Evolutionary conservation across 2,797 vertebrate genomes (phyloP).

Genomic region (Microcaecilia unicolor): DNA sequence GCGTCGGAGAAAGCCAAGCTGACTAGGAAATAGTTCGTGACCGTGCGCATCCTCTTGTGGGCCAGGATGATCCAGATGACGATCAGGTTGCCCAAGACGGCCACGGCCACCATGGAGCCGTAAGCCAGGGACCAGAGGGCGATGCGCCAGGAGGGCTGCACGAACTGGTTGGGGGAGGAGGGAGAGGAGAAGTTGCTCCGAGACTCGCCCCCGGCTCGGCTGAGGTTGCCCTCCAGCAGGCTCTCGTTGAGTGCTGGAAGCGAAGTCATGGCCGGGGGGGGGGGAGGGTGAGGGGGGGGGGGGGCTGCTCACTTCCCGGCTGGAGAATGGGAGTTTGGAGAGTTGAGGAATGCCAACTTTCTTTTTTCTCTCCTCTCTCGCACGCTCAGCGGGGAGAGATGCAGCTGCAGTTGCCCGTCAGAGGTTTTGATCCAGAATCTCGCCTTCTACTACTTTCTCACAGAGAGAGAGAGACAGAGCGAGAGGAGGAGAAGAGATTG

Average conservation of each 20-base stretch:
- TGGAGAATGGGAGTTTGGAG: not conserved
- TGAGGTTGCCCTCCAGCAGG: not conserved
- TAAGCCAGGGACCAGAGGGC: conserved; percentile 85
- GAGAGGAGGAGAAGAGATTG: not conserved
- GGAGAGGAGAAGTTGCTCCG: conserved; percentile 12
- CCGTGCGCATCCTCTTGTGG: conserved; percentile 86
- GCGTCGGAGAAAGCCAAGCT: conserved; percentile 86
- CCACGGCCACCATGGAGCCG: conserved; percentile 70
- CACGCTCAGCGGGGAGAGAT: not conserved
- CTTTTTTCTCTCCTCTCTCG: not conserved
- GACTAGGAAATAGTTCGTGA: conserved; percentile 88
- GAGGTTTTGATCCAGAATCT: no score
- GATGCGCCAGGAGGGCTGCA: conserved; percentile 83
- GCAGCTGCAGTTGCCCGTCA: conserved; percentile 9
- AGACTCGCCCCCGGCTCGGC: not conserved
- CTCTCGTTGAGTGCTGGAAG: conserved; percentile 6
- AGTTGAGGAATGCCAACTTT: not conserved
- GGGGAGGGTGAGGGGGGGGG: no score
- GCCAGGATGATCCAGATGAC: conserved; percentile 92
- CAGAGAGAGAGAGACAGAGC: conserved; percentile 9
- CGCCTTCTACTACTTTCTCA: no score
- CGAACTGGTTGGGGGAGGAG: conserved; percentile 71
- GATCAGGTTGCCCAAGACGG: conserved; percentile 78
- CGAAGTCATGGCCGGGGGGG: conserved; percentile 29
- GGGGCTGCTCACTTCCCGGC: conserved; percentile 1